Conservation (phyloP, 53 echinoderm and acorn worm genomes). For the Zoroaster sp. region DNA sequence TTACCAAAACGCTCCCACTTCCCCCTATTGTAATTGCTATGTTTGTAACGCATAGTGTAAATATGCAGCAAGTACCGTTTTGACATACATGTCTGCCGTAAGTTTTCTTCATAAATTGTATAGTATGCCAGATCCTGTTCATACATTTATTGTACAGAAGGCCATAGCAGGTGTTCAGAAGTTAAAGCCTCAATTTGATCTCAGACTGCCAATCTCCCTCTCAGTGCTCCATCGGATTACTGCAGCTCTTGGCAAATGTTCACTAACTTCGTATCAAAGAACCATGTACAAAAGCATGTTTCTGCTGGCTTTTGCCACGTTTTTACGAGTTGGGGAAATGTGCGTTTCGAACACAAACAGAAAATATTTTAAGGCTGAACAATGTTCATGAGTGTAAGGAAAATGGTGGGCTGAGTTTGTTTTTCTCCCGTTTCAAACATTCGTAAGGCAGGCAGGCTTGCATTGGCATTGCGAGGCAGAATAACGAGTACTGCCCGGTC, state of each 20-base stretch:
- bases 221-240: neutral
- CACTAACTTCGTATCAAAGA: neutral
- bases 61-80: constrained; percentile 7
- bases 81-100: neutral
- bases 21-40: neutral
- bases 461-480: neutral
- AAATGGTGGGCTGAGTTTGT: neutral
- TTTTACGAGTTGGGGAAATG: neutral
- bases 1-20: neutral
- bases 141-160: neutral
- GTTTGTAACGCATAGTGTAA: neutral
- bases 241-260: neutral
- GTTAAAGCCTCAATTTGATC: neutral
- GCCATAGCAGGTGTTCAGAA: neutral
- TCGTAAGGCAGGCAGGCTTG: neutral
- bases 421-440: neutral
- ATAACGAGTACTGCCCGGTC: neutral
- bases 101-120: neutral
- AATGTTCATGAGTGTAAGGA: neutral
- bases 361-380: neutral
- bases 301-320: constrained; percentile 3
- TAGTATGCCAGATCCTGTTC: neutral
- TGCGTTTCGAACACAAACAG: neutral
- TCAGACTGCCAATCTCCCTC: neutral
- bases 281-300: constrained; percentile 16